Percentiles rank a stretch among this genome's conserved stretches.
phyloP scores from a whole-genome alignment of 2,113 vertebrate genomes.

The Plestiodon gilberti region DNA sequence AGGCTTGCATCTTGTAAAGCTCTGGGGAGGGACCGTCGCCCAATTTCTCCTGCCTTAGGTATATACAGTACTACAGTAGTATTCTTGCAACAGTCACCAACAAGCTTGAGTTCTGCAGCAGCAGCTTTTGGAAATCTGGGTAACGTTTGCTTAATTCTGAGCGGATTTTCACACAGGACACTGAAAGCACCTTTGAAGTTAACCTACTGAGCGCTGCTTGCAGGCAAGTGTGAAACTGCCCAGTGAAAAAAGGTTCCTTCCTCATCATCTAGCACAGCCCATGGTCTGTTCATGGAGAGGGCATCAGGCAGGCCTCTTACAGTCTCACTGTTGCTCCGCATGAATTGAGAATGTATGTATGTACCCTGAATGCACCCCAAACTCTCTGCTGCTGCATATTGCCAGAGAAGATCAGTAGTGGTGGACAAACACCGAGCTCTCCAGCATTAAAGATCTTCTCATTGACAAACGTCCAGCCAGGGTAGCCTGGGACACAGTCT shows the following conservation, averaged over 20 bases:
- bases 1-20: neutral
- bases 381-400: neutral
- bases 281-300: no score
- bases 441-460: neutral
- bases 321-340: no score
- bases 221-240: neutral
- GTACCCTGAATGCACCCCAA: no score
- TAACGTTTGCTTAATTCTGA: neutral
- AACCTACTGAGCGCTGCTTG: neutral
- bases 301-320: no score
- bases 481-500: neutral
- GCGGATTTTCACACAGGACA: neutral
- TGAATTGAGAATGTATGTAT: no score
- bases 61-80: neutral
- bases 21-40: neutral
- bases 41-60: neutral
- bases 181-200: neutral
- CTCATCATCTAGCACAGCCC: no score
- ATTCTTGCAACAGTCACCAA: neutral
- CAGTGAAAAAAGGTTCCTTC: neutral
- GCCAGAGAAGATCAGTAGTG: neutral
- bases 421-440: no score
- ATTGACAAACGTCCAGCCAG: neutral
- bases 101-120: neutral
- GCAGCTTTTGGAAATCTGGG: neutral